phyloP scores from a whole-genome alignment of 2,888 invertebrate genomes.

The Morpho helenor region DNA sequence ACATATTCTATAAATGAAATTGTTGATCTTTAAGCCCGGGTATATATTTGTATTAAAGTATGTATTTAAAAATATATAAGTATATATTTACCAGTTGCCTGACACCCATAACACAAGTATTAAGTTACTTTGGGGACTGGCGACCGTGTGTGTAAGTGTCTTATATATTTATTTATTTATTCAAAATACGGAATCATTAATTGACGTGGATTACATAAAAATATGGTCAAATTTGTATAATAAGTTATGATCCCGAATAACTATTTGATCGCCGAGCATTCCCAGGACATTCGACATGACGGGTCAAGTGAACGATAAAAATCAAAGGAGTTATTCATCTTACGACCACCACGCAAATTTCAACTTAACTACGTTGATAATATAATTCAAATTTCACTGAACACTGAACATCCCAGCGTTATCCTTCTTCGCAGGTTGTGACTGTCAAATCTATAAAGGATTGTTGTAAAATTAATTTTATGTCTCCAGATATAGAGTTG shows the following conservation, averaged over 20 bases:
- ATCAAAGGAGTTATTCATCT: constrained; percentile 63
- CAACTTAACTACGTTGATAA: constrained; percentile 24
- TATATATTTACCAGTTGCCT: no score
- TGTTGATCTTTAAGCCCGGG: no score
- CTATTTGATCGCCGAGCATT: constrained; percentile 60
- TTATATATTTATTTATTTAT: not conserved
- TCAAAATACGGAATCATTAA: no score
- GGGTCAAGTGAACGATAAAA: constrained; percentile 70
- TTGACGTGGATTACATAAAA: not conserved
- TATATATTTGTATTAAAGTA: no score
- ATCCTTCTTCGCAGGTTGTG: constrained; percentile 69
- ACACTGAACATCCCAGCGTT: constrained; percentile 47
- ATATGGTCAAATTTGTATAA: not conserved
- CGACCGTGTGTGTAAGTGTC: not conserved
- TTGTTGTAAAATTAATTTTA: constrained; percentile 32
- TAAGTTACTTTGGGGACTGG: no score
- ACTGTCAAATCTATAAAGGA: constrained; percentile 46
- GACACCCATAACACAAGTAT: no score
- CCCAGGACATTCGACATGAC: constrained; percentile 69
- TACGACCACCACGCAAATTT: constrained; percentile 29
- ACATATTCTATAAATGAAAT: no score
- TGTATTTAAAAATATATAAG: no score
- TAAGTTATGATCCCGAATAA: constrained; percentile 28
- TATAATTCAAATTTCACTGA: constrained; percentile 37
- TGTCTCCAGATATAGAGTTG: not conserved